A percentile compares a stretch with the other conserved stretches of the same genome.
phyloP scores from a whole-genome alignment of 1,140 invertebrate species.

The Sesamia nonagrioides region DNA sequence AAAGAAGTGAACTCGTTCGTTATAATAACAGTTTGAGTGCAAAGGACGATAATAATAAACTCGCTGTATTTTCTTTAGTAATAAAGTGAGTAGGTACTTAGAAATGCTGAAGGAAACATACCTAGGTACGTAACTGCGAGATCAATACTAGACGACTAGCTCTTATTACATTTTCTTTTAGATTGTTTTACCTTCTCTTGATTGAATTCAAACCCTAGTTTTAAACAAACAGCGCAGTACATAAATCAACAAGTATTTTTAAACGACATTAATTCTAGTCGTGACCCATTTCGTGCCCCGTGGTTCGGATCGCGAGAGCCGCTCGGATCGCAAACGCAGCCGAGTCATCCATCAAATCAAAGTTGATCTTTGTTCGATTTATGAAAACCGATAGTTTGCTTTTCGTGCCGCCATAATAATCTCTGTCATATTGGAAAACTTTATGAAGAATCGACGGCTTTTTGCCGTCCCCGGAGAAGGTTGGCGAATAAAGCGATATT shows the following conservation, averaged over 20 bases:
- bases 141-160: background rate
- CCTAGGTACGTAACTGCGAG: no score
- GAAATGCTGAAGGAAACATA: no score
- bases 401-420: constrained; percentile 59
- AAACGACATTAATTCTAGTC: constrained; percentile 40
- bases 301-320: constrained; percentile 9
- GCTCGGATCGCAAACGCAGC: constrained; percentile 39
- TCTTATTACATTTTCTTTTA: constrained; percentile 9
- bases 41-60: background rate
- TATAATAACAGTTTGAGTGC: constrained; percentile 1
- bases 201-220: constrained; percentile 4
- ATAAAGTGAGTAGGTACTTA: background rate
- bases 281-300: constrained; percentile 25
- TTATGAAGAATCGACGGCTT: constrained; percentile 53
- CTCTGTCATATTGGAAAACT: constrained; percentile 58
- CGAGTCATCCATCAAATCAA: constrained; percentile 67
- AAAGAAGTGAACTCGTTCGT: constrained; percentile 17
- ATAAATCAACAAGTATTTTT: constrained; percentile 43
- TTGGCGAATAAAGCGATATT: constrained; percentile 42
- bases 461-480: constrained; percentile 4
- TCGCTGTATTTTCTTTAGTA: background rate
- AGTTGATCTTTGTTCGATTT: constrained; percentile 68
- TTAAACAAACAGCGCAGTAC: constrained; percentile 22
- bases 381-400: constrained; percentile 68
- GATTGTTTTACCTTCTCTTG: background rate